Evolutionary conservation across 2,888 invertebrate genomes (phyloP).

Genomic region (Oconnorella tubifera): DNA sequence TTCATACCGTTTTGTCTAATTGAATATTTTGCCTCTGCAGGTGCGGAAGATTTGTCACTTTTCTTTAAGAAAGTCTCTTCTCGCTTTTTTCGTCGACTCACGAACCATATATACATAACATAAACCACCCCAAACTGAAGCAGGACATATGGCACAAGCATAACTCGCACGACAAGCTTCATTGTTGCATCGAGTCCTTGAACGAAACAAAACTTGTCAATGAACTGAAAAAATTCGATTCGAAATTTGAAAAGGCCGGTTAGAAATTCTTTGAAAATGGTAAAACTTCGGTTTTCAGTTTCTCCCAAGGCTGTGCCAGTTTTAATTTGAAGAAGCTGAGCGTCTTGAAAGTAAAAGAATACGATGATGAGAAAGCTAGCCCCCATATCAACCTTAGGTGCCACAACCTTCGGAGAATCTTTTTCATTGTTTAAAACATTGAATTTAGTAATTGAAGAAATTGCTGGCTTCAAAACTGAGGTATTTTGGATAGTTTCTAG

Average conservation of each 20-base stretch:
- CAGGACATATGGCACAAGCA: conserved; percentile 30
- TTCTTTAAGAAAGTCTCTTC: background rate
- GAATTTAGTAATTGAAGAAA: no score
- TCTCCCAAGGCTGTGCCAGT: conserved; percentile 24
- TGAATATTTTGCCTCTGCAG: no score
- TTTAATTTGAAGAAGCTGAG: conserved; percentile 31
- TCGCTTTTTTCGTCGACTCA: conserved; percentile 1
- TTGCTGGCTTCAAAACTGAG: no score
- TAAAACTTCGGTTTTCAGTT: conserved; percentile 23
- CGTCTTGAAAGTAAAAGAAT: conserved; percentile 37
- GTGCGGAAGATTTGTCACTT: no score
- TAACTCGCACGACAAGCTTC: conserved; percentile 25
- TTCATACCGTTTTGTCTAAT: no score
- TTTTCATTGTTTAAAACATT: no score
- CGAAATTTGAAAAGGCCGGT: conserved; percentile 32
- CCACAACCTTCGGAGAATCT: background rate
- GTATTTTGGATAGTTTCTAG: no score
- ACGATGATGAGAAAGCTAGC: conserved; percentile 36
- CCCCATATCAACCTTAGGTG: conserved; percentile 27
- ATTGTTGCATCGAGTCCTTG: conserved; percentile 18
- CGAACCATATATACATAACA: conserved; percentile 22
- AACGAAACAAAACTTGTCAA: conserved; percentile 32
- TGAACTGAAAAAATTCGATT: conserved; percentile 32
- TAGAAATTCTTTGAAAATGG: conserved; percentile 28
- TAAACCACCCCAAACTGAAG: conserved; percentile 29